Conservation (phyloP, 2,113 vertebrate species). For the Trematocara stigmaticum region DNA sequence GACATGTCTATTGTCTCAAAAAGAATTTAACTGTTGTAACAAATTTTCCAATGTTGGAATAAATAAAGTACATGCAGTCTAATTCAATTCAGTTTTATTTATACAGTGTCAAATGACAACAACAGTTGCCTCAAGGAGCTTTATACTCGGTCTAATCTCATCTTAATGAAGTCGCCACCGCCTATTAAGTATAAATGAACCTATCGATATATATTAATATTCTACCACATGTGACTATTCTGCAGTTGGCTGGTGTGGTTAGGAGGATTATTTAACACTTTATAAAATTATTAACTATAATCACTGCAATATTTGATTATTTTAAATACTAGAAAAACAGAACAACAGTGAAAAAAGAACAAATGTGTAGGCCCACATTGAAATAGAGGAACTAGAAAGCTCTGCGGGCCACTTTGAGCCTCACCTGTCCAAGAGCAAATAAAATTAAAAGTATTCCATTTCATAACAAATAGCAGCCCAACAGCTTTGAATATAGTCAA, state of each 20-base stretch:
- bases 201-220: neutral
- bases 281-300: neutral
- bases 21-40: neutral
- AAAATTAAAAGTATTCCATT: neutral
- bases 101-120: neutral
- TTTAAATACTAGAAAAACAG: neutral
- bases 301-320: neutral
- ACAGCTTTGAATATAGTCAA: neutral
- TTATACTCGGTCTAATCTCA: neutral
- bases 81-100: neutral
- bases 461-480: neutral
- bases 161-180: neutral
- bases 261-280: neutral
- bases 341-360: neutral
- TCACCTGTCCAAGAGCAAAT: neutral
- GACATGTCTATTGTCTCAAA: neutral
- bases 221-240: neutral
- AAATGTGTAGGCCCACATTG: neutral
- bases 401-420: neutral
- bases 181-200: neutral
- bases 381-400: neutral
- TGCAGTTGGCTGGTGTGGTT: neutral
- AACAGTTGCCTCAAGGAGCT: rapidly evolving
- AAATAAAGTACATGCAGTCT: neutral
- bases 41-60: neutral